A percentile compares a stretch with the other conserved stretches of the same genome.
These are phyloP conservation scores for Agrypnus murinus DNA, from an alignment of 2,888 invertebrate species.

Conservation along the genomic window DNA sequence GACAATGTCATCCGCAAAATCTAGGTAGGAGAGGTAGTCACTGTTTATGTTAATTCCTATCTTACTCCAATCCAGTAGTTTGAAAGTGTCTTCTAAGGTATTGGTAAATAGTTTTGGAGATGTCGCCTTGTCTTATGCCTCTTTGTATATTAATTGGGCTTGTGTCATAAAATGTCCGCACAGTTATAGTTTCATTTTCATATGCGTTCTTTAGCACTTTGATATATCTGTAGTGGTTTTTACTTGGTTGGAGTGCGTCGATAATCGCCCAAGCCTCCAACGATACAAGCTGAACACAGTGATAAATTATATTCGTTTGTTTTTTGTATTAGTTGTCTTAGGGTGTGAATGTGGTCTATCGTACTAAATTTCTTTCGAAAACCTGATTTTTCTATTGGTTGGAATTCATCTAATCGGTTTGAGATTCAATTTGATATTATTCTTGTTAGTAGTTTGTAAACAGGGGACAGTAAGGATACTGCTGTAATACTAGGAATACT, in stretches of 20 bases:
- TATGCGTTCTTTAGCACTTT: not conserved
- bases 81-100: not conserved
- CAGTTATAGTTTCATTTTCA: not conserved
- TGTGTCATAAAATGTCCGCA: not conserved
- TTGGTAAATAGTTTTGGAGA: not conserved
- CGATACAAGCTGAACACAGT: not conserved
- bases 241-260: not conserved
- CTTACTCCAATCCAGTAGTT: not conserved
- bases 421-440: conserved; percentile 2
- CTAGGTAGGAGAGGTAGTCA: no score
- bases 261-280: not conserved
- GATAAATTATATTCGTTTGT: not conserved
- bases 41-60: conserved; percentile 10
- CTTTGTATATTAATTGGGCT: not conserved
- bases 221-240: not conserved
- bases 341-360: conserved; percentile 5
- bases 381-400: not conserved
- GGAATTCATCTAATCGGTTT: not conserved
- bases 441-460: not conserved
- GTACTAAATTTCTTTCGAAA: not conserved
- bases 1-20: not conserved
- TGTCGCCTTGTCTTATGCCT: not conserved
- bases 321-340: conserved; percentile 1
- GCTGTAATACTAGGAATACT: no score
- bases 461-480: no score